phyloP scores from a whole-genome alignment of 2,797 vertebrate genomes.

The Pelodytes ibericus region DNA sequence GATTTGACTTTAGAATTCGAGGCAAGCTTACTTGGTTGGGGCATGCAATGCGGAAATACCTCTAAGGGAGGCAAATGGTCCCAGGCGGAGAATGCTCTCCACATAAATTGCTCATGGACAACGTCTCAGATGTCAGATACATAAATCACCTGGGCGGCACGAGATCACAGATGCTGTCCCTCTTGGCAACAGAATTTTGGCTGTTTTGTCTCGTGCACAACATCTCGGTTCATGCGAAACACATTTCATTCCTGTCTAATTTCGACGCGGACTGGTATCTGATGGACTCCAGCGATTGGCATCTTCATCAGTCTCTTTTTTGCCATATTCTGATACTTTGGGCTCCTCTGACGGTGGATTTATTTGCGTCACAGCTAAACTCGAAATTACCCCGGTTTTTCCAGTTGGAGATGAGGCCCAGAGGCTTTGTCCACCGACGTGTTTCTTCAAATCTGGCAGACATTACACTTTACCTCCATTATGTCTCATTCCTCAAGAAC shows the following conservation, averaged over 20 bases:
- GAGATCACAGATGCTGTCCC: neutral
- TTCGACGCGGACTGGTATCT: neutral
- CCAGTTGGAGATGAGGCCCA: neutral
- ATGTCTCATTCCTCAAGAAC: neutral
- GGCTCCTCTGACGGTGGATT: neutral
- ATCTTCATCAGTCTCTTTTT: neutral
- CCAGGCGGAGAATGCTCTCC: neutral
- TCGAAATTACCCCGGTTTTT: neutral
- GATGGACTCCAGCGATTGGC: neutral
- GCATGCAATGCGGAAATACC: neutral
- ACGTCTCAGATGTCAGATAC: neutral
- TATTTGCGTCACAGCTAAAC: neutral
- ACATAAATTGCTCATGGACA: neutral
- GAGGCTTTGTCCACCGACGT: neutral
- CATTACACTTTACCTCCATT: neutral
- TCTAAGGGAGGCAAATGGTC: neutral
- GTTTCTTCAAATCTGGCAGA: neutral
- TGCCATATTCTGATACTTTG: neutral
- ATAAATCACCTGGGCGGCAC: neutral
- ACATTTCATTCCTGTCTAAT: neutral
- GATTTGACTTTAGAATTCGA: neutral
- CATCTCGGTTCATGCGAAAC: neutral
- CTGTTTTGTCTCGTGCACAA: neutral
- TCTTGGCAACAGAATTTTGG: neutral
- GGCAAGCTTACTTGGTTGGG: neutral